phyloP scores from a whole-genome alignment of 2,113 vertebrate genomes.

The Pedetes capensis region DNA sequence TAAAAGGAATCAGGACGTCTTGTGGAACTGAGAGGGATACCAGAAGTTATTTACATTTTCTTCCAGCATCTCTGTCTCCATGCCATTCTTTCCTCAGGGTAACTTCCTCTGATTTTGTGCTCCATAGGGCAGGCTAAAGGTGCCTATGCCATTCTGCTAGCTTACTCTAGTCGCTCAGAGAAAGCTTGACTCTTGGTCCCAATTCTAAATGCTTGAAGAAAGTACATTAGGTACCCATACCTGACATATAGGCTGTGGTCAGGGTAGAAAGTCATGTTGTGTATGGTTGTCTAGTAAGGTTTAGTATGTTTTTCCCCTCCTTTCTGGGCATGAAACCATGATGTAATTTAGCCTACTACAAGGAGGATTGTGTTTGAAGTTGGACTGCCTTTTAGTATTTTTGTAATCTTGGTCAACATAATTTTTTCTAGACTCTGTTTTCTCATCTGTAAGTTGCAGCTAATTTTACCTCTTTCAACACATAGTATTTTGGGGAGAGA shows the following conservation, averaged over 20 bases:
- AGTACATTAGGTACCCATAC: background rate
- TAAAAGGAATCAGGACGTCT: background rate
- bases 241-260: background rate
- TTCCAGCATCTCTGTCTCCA: background rate
- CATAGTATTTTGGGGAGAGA: background rate
- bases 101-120: background rate
- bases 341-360: background rate
- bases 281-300: background rate
- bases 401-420: background rate
- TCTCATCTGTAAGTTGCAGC: background rate
- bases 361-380: background rate
- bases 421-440: background rate
- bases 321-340: background rate
- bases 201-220: conserved; percentile 6
- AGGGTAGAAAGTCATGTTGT: background rate
- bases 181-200: background rate
- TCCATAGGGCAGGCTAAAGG: background rate
- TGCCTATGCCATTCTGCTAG: background rate
- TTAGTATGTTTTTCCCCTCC: background rate
- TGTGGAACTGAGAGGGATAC: background rate
- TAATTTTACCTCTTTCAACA: background rate
- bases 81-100: background rate
- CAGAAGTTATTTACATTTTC: background rate
- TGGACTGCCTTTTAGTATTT: background rate
- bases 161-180: background rate